phyloP scores from a whole-genome alignment of 2,113 vertebrate species.

The Parotia lawesii region DNA sequence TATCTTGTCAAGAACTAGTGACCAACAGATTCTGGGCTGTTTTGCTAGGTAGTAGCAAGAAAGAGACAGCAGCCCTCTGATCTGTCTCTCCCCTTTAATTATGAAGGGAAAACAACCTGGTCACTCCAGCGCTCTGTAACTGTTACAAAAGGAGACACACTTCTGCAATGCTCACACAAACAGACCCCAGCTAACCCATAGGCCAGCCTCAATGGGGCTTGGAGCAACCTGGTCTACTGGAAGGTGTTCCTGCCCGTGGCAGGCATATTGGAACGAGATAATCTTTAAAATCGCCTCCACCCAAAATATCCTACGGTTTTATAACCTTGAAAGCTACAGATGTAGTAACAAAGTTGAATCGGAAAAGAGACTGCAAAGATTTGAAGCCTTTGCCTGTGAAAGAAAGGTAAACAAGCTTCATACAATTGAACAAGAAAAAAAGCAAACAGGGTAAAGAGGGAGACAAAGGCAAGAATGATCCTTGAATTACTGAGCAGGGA shows the following conservation, averaged over 20 bases:
- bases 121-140: neutral
- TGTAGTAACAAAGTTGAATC: neutral
- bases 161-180: neutral
- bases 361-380: neutral
- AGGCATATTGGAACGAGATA: fast-evolving
- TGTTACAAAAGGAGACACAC: neutral
- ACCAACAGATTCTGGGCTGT: neutral
- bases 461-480: neutral
- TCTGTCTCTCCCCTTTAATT: neutral
- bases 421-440: neutral
- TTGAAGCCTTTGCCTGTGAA: neutral
- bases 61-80: neutral
- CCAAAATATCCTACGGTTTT: neutral
- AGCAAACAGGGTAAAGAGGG: neutral
- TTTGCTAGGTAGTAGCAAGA: neutral
- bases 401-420: neutral
- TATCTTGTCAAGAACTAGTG: neutral
- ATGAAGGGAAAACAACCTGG: neutral
- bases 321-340: neutral
- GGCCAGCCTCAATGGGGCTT: neutral
- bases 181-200: neutral
- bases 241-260: neutral
- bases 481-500: neutral
- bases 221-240: neutral
- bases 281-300: neutral